These are phyloP conservation scores for Clusia tigrina DNA, from an alignment of 2,888 invertebrate genomes.

Conservation along the genomic window DNA sequence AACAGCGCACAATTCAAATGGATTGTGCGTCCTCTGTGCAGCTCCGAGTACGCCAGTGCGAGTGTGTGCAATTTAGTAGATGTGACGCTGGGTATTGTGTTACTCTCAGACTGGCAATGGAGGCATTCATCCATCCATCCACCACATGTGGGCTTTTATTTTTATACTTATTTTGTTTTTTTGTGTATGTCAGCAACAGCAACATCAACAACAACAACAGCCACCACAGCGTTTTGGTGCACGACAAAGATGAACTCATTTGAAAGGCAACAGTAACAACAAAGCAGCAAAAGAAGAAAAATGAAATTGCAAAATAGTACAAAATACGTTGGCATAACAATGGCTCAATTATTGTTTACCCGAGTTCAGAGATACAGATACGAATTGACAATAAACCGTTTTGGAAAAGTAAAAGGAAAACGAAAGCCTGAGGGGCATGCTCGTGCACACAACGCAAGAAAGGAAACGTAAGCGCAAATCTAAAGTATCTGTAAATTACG, in stretches of 20 bases:
- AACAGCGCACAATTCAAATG: conserved; percentile 1
- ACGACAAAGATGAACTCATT: conserved; percentile 4
- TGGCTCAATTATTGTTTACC: conserved; percentile 4
- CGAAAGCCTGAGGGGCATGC: too few relatives aligned
- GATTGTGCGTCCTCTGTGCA: background rate
- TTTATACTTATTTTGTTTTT: background rate
- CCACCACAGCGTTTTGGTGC: background rate
- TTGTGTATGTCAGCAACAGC: background rate
- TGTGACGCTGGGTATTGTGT: background rate
- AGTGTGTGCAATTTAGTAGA: background rate
- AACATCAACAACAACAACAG: background rate
- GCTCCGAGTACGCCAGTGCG: background rate
- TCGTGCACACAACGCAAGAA: too few relatives aligned
- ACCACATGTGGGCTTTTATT: conserved; percentile 4
- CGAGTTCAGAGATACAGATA: too few relatives aligned
- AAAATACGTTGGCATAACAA: background rate
- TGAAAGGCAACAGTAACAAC: background rate
- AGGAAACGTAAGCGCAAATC: too few relatives aligned
- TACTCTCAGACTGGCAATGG: background rate
- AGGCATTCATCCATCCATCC: background rate
- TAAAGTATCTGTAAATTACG: too few relatives aligned
- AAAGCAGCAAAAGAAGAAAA: background rate
- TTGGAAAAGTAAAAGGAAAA: too few relatives aligned
- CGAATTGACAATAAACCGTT: too few relatives aligned
- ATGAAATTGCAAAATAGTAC: conserved; percentile 8